Conservation (phyloP, 92 coral and sea anemone species). For the Porites evermanni region DNA sequence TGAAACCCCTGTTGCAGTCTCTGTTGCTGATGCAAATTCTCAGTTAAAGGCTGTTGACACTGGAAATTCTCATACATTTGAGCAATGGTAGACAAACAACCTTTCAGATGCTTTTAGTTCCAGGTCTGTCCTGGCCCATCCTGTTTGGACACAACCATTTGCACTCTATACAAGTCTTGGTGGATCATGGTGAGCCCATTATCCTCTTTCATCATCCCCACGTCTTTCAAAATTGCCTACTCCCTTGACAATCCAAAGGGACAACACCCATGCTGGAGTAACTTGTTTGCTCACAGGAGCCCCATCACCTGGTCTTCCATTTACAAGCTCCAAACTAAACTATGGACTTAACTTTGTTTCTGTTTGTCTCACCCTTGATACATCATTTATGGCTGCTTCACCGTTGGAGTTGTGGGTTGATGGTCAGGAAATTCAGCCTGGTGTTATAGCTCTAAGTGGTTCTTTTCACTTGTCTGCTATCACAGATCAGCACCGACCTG, state of each 20-base stretch:
- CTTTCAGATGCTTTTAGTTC: conserved; percentile 61
- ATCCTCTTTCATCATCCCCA: conserved; percentile 51
- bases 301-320: background rate
- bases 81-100: conserved; percentile 45
- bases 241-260: too few species aligned
- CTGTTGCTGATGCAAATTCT: conserved; percentile 52
- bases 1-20: conserved; percentile 38
- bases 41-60: conserved; percentile 43
- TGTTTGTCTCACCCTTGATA: conserved; percentile 1
- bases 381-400: background rate
- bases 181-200: conserved; percentile 56
- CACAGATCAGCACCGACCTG: background rate
- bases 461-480: background rate
- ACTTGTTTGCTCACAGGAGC: background rate
- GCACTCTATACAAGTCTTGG: conserved; percentile 58
- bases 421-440: conserved; percentile 14
- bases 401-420: conserved; percentile 7
- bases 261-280: too few species aligned
- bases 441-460: background rate
- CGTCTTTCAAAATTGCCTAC: background rate
- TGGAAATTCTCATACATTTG: conserved; percentile 63
- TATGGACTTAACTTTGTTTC: conserved; percentile 16
- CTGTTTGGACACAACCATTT: conserved; percentile 73
- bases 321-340: background rate
- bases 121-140: conserved; percentile 51